A percentile compares a stretch with the other conserved stretches of the same genome.
phyloP scores from a whole-genome alignment of 2,113 vertebrate species.

The Trinectes maculatus region DNA sequence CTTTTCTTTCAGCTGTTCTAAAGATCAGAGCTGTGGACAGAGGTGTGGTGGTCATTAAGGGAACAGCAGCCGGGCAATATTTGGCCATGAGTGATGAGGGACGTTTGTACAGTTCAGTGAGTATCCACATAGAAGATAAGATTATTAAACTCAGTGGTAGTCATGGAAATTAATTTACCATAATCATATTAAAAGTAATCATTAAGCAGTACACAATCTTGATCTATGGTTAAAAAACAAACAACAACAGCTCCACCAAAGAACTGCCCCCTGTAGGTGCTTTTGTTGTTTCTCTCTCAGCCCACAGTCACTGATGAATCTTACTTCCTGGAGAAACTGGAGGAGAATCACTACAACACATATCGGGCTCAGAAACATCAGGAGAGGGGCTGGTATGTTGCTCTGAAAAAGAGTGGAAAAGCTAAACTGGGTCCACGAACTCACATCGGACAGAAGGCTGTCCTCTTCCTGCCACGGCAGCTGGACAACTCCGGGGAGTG shows the following conservation, averaged over 20 bases:
- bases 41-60: conserved; percentile 77
- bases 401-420: conserved; percentile 92
- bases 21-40: conserved; percentile 71
- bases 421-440: conserved; percentile 89
- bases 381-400: conserved; percentile 90
- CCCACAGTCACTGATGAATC: conserved; percentile 87
- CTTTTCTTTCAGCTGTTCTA: conserved; percentile 64
- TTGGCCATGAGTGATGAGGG: conserved; percentile 91
- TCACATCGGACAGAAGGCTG: conserved; percentile 91
- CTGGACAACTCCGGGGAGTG: conserved; percentile 65
- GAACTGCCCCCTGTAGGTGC: no score
- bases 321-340: conserved; percentile 90
- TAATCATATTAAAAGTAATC: neutral
- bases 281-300: conserved; percentile 71
- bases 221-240: no score
- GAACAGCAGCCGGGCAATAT: conserved; percentile 82
- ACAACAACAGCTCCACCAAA: no score
- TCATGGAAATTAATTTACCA: neutral
- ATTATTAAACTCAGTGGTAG: neutral
- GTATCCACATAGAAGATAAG: conserved; percentile 45
- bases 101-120: conserved; percentile 89
- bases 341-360: conserved; percentile 95
- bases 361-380: conserved; percentile 86
- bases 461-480: conserved; percentile 91
- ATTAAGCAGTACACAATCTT: neutral